These are phyloP conservation scores for Semnornis frantzii DNA, from an alignment of 2,113 vertebrate species.

Conservation along the genomic window DNA sequence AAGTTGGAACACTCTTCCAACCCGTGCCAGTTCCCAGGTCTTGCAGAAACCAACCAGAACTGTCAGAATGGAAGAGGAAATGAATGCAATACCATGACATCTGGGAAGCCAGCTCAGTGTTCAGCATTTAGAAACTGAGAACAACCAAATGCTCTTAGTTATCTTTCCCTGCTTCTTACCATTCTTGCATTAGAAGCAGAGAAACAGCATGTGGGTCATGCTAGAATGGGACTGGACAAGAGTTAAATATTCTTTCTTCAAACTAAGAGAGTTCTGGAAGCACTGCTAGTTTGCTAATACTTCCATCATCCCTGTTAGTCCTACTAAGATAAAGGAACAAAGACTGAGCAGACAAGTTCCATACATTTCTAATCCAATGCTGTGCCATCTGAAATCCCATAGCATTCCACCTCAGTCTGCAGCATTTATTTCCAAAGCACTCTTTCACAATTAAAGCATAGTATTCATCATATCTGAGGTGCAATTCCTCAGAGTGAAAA, in stretches of 20 bases:
- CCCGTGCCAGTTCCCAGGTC: neutral
- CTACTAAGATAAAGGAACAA: neutral
- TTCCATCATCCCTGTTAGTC: neutral
- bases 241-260: neutral
- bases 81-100: neutral
- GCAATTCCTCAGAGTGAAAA: neutral
- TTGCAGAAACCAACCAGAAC: neutral
- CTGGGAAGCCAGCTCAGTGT: neutral
- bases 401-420: neutral
- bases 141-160: neutral
- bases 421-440: neutral
- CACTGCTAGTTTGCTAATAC: neutral
- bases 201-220: neutral
- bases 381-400: neutral
- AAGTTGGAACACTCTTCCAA: neutral
- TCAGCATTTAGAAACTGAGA: neutral
- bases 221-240: neutral
- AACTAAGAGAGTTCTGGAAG: neutral
- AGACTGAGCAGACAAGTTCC: neutral
- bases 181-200: neutral
- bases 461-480: neutral
- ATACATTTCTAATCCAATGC: neutral
- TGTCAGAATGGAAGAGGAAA: neutral
- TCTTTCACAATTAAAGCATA: neutral
- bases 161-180: neutral